Conservation (phyloP, 2,797 vertebrate species). For the Bovichtus diacanthus region DNA sequence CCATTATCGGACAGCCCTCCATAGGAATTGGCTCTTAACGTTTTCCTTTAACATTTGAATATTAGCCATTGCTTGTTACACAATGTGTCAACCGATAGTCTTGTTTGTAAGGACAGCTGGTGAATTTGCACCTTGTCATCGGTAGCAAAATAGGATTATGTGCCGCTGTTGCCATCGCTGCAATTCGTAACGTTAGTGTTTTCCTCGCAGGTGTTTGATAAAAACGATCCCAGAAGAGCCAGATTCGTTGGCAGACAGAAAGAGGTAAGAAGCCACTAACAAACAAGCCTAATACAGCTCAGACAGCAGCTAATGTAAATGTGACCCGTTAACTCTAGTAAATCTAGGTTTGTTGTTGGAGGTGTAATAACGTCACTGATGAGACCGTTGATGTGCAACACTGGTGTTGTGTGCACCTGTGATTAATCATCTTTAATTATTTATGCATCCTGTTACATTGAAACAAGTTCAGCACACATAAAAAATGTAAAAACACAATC, state of each 20-base stretch:
- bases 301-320: neutral
- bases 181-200: neutral
- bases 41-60: neutral
- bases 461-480: neutral
- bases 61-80: too few relatives aligned
- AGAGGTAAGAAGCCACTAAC: slow-evolving; percentile 72
- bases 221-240: slow-evolving; percentile 78
- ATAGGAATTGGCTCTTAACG: fast-evolving
- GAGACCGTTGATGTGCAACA: neutral
- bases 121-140: neutral
- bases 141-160: neutral
- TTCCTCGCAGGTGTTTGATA: slow-evolving; percentile 80
- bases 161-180: neutral
- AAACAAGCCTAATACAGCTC: neutral
- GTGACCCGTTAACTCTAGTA: neutral
- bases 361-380: fast-evolving
- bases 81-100: too few relatives aligned
- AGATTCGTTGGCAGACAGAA: slow-evolving; percentile 82
- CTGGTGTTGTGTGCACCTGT: neutral
- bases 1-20: slow-evolving; percentile 29
- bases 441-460: too few relatives aligned
- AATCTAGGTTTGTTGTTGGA: neutral
- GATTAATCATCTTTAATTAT: neutral
- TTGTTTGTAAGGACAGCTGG: neutral
- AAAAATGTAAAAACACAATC: too few relatives aligned